Conservation (phyloP, 2,797 vertebrate genomes). For the Orientallactaga sibirica region DNA sequence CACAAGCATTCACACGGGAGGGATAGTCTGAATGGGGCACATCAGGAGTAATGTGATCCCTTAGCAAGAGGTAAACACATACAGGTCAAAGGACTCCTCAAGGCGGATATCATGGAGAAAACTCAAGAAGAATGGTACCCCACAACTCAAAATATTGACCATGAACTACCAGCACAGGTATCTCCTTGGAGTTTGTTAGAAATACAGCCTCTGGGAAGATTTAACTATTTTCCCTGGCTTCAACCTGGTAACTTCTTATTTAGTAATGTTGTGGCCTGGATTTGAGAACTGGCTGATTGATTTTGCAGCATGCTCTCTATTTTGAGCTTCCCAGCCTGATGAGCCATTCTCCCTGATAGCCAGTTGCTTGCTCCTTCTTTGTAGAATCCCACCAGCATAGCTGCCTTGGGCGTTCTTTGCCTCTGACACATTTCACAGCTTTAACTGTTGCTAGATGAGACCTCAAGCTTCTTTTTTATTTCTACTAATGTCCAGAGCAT, state of each 20-base stretch:
- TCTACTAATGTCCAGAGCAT: neutral
- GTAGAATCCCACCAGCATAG: neutral
- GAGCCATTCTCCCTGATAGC: neutral
- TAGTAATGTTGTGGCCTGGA: no score
- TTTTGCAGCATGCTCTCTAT: no score
- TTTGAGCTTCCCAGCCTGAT: neutral
- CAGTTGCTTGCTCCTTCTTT: neutral
- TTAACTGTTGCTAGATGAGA: neutral
- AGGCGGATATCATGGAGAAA: neutral
- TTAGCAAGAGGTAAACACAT: neutral
- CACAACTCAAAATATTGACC: neutral
- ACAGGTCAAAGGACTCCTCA: neutral
- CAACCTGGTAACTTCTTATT: neutral
- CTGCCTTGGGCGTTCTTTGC: no score
- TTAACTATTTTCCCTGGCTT: neutral
- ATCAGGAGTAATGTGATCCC: neutral
- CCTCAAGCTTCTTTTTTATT: neutral
- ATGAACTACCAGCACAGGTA: neutral
- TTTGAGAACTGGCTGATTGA: neutral
- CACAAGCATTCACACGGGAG: neutral
- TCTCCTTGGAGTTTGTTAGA: neutral
- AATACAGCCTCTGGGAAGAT: neutral
- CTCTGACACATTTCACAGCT: neutral
- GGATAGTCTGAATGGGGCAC: neutral
- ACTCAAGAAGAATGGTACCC: neutral